phyloP scores from a whole-genome alignment of 2,888 invertebrate species.

The Hoplodrina blanda region DNA sequence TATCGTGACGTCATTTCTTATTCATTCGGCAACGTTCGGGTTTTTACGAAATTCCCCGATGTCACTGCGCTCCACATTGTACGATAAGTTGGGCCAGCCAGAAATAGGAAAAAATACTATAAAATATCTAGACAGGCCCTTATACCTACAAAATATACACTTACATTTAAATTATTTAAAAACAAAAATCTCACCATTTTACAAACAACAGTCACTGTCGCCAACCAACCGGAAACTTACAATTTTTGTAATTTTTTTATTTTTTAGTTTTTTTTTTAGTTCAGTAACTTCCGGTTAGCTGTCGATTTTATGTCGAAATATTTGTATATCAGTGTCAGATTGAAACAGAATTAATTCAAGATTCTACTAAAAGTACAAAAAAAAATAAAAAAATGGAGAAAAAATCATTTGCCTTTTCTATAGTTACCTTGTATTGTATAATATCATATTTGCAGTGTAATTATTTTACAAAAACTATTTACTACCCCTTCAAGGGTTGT shows the following conservation, averaged over 20 bases:
- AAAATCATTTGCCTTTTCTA: not conserved
- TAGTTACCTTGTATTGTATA: not conserved
- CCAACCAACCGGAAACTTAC: conserved; percentile 55
- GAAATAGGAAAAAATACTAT: conserved; percentile 71
- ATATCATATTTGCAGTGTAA: not conserved
- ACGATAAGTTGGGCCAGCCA: conserved; percentile 70
- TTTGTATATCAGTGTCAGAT: conserved; percentile 42
- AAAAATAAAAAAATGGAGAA: not conserved
- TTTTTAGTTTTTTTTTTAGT: conserved; percentile 54
- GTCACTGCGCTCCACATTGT: conserved; percentile 45
- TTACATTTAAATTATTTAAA: conserved; percentile 63
- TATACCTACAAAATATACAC: conserved; percentile 67
- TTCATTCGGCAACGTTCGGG: conserved; percentile 22
- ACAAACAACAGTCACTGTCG: conserved; percentile 65
- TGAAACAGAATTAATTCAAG: not conserved
- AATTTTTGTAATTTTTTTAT: conserved; percentile 61
- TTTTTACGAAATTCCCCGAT: conserved; percentile 28
- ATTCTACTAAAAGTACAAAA: not conserved
- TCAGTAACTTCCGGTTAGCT: conserved; percentile 50
- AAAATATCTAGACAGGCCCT: conserved; percentile 69
- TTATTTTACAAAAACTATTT: not conserved
- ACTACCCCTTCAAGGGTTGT: not conserved
- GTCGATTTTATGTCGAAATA: conserved; percentile 42
- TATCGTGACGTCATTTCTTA: conserved; percentile 25
- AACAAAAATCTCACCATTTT: conserved; percentile 70